Percentiles rank a stretch among this genome's conserved stretches.
These are phyloP conservation scores for Psittacula echo DNA, from an alignment of 2,797 vertebrate species.

Conservation along the genomic window DNA sequence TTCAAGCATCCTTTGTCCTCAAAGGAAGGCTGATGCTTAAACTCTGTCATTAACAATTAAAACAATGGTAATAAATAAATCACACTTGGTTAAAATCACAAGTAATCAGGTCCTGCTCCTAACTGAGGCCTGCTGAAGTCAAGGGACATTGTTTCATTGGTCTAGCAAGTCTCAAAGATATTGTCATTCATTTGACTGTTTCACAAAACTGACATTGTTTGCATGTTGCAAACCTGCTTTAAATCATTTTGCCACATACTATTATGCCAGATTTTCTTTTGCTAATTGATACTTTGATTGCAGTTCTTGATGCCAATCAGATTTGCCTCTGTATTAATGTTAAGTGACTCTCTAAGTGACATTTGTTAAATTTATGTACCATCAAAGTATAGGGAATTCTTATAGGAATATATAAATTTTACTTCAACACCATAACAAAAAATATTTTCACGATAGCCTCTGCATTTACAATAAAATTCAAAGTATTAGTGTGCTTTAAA, in stretches of 20 bases:
- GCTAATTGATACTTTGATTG: not conserved
- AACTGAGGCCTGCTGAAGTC: not conserved
- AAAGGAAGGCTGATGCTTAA: not conserved
- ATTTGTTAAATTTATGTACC: not conserved
- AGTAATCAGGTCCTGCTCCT: not conserved
- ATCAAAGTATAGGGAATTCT: not conserved
- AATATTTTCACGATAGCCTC: not conserved
- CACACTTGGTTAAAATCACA: not conserved
- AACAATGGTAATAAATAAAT: not conserved
- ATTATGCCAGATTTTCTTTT: not conserved
- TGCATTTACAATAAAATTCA: not conserved
- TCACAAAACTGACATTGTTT: not conserved
- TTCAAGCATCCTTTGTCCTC: not conserved
- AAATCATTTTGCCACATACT: not conserved
- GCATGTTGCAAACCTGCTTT: not conserved
- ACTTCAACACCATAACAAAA: not conserved
- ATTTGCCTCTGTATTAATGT: not conserved
- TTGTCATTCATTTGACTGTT: not conserved
- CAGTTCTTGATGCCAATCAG: not conserved
- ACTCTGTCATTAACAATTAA: not conserved
- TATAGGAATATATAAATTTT: not conserved
- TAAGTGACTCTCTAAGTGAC: not conserved
- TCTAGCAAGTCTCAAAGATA: not conserved
- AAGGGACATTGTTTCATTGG: not conserved
- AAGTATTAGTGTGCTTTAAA: not conserved